These are phyloP conservation scores for Chironomus riparius DNA, from an alignment of 2,888 invertebrate genomes.

Conservation along the genomic window DNA sequence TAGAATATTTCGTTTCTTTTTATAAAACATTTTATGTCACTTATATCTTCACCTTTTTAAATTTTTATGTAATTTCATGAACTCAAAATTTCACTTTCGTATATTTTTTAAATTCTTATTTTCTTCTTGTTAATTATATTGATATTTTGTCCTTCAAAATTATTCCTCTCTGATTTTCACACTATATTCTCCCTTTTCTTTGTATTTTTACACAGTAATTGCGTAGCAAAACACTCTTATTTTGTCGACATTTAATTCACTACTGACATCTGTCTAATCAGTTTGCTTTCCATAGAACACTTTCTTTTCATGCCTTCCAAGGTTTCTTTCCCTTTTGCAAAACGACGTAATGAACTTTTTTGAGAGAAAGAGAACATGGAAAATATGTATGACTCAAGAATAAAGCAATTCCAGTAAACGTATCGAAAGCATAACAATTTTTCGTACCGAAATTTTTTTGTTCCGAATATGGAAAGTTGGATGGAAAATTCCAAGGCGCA, in stretches of 20 bases:
- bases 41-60: background rate
- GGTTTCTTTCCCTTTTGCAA: too few relatives aligned
- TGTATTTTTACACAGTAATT: background rate
- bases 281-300: slow-evolving; percentile 17
- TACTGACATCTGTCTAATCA: slow-evolving; percentile 28
- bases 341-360: too few relatives aligned
- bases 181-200: slow-evolving; percentile 4
- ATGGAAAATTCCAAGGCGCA: slow-evolving; percentile 17
- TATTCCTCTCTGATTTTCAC: background rate
- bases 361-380: too few relatives aligned
- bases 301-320: background rate
- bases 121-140: background rate
- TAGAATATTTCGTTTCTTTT: background rate
- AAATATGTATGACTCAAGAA: too few relatives aligned
- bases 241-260: slow-evolving; percentile 23
- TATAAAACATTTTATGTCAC: background rate
- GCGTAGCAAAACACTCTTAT: slow-evolving; percentile 19
- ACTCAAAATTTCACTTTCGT: background rate
- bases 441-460: background rate
- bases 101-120: background rate
- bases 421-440: background rate
- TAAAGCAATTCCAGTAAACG: too few relatives aligned
- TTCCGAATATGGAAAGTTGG: background rate
- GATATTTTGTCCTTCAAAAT: background rate
- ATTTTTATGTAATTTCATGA: background rate